Evolutionary conservation across 2,113 vertebrate species (phyloP), one percentile per base, ranked within the genome.

Genomic region (Deroptyus accipitrinus): DNA sequence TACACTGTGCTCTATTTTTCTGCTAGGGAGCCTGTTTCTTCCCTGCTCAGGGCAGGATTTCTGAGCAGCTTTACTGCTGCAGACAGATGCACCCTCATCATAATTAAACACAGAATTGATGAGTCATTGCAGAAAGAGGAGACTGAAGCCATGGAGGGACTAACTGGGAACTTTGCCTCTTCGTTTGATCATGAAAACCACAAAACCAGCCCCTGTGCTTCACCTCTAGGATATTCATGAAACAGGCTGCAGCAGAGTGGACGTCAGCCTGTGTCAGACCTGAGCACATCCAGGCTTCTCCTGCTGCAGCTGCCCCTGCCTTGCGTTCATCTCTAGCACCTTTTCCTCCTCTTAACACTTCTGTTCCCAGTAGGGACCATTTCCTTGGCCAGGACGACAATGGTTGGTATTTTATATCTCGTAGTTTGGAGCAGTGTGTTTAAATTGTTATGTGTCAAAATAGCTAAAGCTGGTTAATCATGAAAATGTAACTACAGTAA

Each of bases 171-270:
- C 41, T 51, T 83, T 39, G 17, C 8, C 7, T 2, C 1, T 66
- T 90, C 66, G 8, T n/a, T 83, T 48, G 48, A 10, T 25, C 61
- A 1, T 25, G 11, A 31, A 68, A 78, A 68, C 10, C 17, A 3
- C 25, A 11, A 35, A 80, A 11, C 33, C 28, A 70, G 16, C 44
- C 42, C 62, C 17, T n/a, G 39, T 1, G 1, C 22, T 57, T 28
- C 7, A 11, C 51, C 27, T 37, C 1, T 4, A 74, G 25, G 23
- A 7, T 9, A 1, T 61, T 54, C 55, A 3, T 1, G 23, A 54
- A 35, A 41, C 7, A 37, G 35, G 10, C 24, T 42, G 54, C 68
- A 30, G 44, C 44, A 39, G 23, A 17, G 68, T 0, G 2, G 30
- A 4, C n/a, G 22, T 42, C 18, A 27, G 33, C 51, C 9, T 3